Evolutionary conservation across 2,888 invertebrate genomes (phyloP).

Genomic region (Apoda limacodes): DNA sequence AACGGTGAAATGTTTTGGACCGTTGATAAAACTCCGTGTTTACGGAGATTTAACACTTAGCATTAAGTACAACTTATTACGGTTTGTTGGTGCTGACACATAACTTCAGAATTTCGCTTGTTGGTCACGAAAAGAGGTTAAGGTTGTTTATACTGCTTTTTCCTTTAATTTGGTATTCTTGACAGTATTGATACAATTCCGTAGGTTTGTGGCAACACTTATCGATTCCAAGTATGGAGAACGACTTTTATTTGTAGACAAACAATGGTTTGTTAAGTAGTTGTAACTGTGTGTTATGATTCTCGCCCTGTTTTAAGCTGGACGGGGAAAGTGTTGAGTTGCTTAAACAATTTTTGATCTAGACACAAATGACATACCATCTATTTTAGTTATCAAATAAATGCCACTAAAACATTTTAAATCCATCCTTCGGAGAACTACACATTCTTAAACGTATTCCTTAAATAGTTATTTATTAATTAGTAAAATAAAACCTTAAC

Average conservation of each 20-base stretch:
- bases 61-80: slow-evolving; percentile 10
- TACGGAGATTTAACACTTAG: not conserved
- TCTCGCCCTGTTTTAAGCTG: too few relatives aligned
- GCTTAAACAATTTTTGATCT: slow-evolving; percentile 42
- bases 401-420: too few relatives aligned
- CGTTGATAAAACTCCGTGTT: slow-evolving; percentile 19
- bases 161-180: slow-evolving; percentile 25
- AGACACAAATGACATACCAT: slow-evolving; percentile 44
- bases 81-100: slow-evolving; percentile 18
- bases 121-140: slow-evolving; percentile 43
- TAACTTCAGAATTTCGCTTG: slow-evolving; percentile 16
- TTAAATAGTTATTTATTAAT: too few relatives aligned
- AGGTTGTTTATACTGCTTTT: slow-evolving; percentile 23
- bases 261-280: slow-evolving; percentile 41
- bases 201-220: not conserved
- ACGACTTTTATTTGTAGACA: slow-evolving; percentile 37
- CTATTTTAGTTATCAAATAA: too few relatives aligned
- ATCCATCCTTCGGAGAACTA: too few relatives aligned
- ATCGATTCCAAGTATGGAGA: too few relatives aligned
- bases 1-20: slow-evolving; percentile 31
- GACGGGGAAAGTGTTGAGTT: too few relatives aligned
- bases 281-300: too few relatives aligned
- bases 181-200: slow-evolving; percentile 19
- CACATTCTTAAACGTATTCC: too few relatives aligned
- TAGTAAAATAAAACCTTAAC: too few relatives aligned